Conservation (phyloP, 2,797 vertebrate species). For the Enteromius anoplus region DNA sequence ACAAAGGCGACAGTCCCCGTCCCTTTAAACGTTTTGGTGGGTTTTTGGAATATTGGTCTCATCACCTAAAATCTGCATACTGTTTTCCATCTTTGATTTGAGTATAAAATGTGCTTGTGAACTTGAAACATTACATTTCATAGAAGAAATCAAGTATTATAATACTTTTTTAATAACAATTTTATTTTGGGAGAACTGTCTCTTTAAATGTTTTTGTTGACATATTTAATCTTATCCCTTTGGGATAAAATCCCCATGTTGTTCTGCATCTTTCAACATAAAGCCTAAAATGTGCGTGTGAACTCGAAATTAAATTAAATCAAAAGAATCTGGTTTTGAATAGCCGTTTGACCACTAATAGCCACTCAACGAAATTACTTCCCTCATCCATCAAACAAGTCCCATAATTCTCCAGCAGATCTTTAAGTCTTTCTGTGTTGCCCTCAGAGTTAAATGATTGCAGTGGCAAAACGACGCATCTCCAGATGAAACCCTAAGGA, state of each 20-base stretch:
- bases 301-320: conserved; percentile 22
- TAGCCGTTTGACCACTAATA: conserved; percentile 29
- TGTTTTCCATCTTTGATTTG: background rate
- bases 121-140: background rate
- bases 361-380: conserved; percentile 39
- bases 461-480: conserved; percentile 13
- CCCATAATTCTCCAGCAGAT: conserved; percentile 22
- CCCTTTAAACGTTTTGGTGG: background rate
- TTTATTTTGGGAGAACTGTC: background rate
- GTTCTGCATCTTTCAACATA: background rate
- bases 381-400: conserved; percentile 34
- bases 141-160: background rate
- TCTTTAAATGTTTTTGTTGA: background rate
- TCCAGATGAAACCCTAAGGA: conserved; percentile 27
- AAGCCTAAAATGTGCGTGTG: background rate
- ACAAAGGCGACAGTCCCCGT: background rate
- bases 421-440: conserved; percentile 28
- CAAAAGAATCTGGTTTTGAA: conserved; percentile 35
- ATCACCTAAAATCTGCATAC: background rate
- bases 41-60: background rate
- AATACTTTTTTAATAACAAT: background rate
- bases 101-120: background rate
- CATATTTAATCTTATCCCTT: background rate
- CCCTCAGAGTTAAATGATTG: conserved; percentile 24
- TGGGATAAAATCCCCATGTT: background rate